These are phyloP conservation scores for Folsomia candida DNA, from an alignment of 2,888 invertebrate genomes.

Conservation along the genomic window DNA sequence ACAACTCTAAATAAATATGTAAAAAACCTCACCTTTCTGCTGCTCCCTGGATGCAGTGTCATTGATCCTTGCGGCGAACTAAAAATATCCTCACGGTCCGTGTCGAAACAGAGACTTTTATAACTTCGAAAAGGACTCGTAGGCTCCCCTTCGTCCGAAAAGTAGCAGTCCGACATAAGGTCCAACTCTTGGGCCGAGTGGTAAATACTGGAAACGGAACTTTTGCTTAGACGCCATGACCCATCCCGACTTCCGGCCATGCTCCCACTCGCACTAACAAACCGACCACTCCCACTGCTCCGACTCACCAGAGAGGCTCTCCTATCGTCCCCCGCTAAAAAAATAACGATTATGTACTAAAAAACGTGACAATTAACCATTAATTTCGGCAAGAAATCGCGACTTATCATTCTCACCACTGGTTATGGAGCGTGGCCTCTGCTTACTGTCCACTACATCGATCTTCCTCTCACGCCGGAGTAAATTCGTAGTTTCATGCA, in stretches of 20 bases:
- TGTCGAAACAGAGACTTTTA: slow-evolving; percentile 39
- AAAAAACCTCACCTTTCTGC: slow-evolving; percentile 46
- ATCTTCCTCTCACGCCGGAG: background rate
- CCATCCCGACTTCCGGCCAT: slow-evolving; percentile 29
- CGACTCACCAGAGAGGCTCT: background rate
- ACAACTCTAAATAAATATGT: too few relatives aligned
- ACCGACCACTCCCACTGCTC: background rate
- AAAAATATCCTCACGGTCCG: slow-evolving; percentile 48
- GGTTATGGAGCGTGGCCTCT: too few relatives aligned
- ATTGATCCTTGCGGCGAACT: slow-evolving; percentile 47
- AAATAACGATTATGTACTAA: too few relatives aligned
- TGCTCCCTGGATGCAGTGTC: slow-evolving; percentile 33
- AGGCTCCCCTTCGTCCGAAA: slow-evolving; percentile 42
- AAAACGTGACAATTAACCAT: too few relatives aligned
- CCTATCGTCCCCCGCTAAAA: too few relatives aligned
- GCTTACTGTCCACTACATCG: too few relatives aligned
- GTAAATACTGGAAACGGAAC: slow-evolving; percentile 49
- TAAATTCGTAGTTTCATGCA: background rate
- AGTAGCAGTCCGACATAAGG: slow-evolving; percentile 46
- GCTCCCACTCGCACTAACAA: background rate
- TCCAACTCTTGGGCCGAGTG: slow-evolving; percentile 50
- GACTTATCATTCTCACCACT: too few relatives aligned
- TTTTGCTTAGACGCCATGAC: slow-evolving; percentile 48
- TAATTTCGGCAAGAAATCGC: too few relatives aligned
- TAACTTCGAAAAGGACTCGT: slow-evolving; percentile 45